Evolutionary conservation across 2,113 vertebrate species (phyloP).

Genomic region (Onychostoma macrolepis): DNA sequence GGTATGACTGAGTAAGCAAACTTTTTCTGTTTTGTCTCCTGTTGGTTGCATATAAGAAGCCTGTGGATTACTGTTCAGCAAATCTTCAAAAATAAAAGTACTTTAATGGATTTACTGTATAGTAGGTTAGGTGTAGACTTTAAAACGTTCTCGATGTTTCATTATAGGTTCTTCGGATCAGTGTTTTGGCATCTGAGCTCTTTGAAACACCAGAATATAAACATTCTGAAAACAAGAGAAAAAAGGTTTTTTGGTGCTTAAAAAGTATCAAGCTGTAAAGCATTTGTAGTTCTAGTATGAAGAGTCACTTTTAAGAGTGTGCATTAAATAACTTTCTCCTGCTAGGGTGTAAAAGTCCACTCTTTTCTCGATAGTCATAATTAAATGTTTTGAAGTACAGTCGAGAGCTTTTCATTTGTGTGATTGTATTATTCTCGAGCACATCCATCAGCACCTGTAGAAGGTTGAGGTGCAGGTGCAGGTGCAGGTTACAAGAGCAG

Average conservation of each 20-base stretch:
- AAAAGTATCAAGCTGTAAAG: background rate
- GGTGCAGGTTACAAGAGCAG: constrained; percentile 26
- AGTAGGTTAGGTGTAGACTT: background rate
- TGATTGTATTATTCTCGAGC: constrained; percentile 59
- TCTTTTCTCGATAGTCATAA: background rate
- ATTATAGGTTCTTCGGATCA: background rate
- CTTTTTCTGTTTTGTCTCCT: background rate
- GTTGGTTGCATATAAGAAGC: background rate
- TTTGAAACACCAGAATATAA: background rate
- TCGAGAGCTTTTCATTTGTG: constrained; percentile 36
- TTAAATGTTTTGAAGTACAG: background rate
- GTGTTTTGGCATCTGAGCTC: background rate
- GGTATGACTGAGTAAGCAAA: background rate
- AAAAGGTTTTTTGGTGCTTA: background rate
- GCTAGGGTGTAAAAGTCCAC: background rate
- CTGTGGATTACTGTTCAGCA: too few relatives aligned
- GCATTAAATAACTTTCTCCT: background rate
- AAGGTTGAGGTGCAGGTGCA: constrained; percentile 26
- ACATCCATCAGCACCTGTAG: constrained; percentile 25
- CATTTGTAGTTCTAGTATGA: background rate
- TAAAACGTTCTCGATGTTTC: background rate
- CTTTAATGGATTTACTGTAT: background rate
- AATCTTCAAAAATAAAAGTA: background rate
- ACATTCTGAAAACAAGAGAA: background rate
- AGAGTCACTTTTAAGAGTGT: background rate